Evolutionary conservation across 2,888 invertebrate species (phyloP), one percentile per base, ranked within the genome.

Genomic region (Anoncus sp.): DNA sequence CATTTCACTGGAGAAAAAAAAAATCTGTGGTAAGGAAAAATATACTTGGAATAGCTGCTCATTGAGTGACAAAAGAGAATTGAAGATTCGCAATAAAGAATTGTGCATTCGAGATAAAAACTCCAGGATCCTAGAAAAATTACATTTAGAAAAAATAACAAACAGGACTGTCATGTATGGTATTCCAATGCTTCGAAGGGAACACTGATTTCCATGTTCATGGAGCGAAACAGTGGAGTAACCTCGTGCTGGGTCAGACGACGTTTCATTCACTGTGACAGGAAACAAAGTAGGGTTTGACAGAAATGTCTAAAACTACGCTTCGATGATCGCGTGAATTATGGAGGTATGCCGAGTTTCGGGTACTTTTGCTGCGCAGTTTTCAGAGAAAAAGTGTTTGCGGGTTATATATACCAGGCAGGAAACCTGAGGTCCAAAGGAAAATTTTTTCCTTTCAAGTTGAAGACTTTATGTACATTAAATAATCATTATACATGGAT

Each of bases 141-240:
- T 45, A 16, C 4, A 7, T 43, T 9, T 20, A 16, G 16, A 55
- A 55, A 40, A n/a, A 12, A 24, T 16, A n/a, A n/a, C n/a, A n/a
- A n/a, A n/a, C n/a, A n/a, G n/a, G n/a, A n/a, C n/a, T n/a, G n/a
- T n/a, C n/a, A n/a, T n/a, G n/a, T 31, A 7, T 31, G 3, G 31
- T 47, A 24, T 43, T n/a, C 10, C 27, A 4, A 20, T 18, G 18
- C 47, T 62, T 18, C 59, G 22, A 20, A 16, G 7, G 27, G 18
- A 0, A 35, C 14, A 7, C 31, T 31, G 31, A 31, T 31, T 31
- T 31, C 14, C 7, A 49, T 27, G 63, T 12, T 47, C 5, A 38
- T 24, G 31, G 7, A 31, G 4, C 49, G 40, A 20, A 20, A n/a
- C 69, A 77, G 67, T 62, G 40, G 66, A 62, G 12, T 7, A 43